phyloP scores from a whole-genome alignment of 2,113 vertebrate species.

The Meleagris gallopavo region DNA sequence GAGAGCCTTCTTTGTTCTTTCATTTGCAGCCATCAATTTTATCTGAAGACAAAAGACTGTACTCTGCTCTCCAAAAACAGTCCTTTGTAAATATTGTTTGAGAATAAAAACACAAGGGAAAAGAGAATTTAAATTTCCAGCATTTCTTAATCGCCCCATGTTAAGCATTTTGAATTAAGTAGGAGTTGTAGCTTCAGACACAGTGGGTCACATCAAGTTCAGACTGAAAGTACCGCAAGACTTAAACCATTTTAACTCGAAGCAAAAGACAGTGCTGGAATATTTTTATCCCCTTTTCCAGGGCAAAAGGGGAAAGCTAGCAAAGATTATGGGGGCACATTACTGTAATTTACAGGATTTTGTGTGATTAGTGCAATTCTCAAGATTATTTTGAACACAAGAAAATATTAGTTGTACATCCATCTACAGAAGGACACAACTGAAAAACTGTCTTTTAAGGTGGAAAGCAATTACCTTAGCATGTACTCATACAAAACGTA shows the following conservation, averaged over 20 bases:
- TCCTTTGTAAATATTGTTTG: constrained; percentile 63
- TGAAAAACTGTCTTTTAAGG: background rate
- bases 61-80: constrained; percentile 65
- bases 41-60: constrained; percentile 71
- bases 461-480: constrained; percentile 15
- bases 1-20: constrained; percentile 65
- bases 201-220: constrained; percentile 61
- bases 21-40: constrained; percentile 65
- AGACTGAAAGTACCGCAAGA: constrained; percentile 22
- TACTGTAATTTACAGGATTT: constrained; percentile 35
- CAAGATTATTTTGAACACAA: constrained; percentile 6
- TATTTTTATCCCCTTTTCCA: constrained; percentile 9
- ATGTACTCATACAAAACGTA: background rate
- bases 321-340: constrained; percentile 1
- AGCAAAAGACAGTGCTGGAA: constrained; percentile 34
- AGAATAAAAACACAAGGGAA: constrained; percentile 63
- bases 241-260: constrained; percentile 41
- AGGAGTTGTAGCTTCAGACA: constrained; percentile 43
- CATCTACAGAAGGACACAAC: background rate
- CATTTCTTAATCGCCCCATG: constrained; percentile 49
- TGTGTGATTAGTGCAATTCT: constrained; percentile 36
- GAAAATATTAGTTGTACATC: constrained; percentile 2
- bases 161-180: constrained; percentile 64
- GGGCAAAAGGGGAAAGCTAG: constrained; percentile 6
- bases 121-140: constrained; percentile 59